Base-by-base conservation (phyloP, 1,140 invertebrate genomes). In the Gonatopus flavifemur region DNA sequence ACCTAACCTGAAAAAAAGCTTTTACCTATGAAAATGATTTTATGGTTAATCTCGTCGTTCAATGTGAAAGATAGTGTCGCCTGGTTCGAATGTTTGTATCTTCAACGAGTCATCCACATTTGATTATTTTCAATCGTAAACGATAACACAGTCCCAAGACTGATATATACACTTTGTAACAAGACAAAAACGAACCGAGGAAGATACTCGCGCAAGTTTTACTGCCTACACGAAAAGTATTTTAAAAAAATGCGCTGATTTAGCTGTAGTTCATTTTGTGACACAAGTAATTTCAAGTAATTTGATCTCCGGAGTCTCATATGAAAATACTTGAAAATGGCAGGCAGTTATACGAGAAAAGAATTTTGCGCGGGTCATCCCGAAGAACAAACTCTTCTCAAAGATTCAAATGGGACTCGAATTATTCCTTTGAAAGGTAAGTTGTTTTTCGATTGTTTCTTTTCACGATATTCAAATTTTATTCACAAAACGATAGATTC, bases 281-380 rank as follows among this genome's bases (percentile, higher is more conserved):
- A n/a, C n/a, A n/a, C 40, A 35, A 44, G 21, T 36, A n/a, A n/a
- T 49, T 39, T 43, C 35, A 32, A 51, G 36, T 45, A 55, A 45
- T 15, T 33, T 10, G 16, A n/a, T 37, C n/a, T 33, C 15, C 8
- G 16, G 15, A 38, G 24, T 19, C 25, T 1, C 19, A 2, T 3
- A 8, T 9, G 28, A 28, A 54, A n/a, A n/a, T n/a, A n/a, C n/a
- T n/a, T n/a, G n/a, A 64, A 69, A 64, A 77, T 77, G 75, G 72
- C 75, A 47, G 74, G 72, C 32, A 76, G 64, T 32, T 77, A 77
- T 42, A 76, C 70, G 32, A 77, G 72, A 49, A 76, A 74, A 38
- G 75, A 77, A 43, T 76, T 69, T 42, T 51, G 62, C 24, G 35
- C 56, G 13, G 73, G 69, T 13, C n/a, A n/a, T n/a, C 67, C 67